Base-by-base conservation (phyloP, 1,140 invertebrate species). In the Colletes latitarsis region DNA sequence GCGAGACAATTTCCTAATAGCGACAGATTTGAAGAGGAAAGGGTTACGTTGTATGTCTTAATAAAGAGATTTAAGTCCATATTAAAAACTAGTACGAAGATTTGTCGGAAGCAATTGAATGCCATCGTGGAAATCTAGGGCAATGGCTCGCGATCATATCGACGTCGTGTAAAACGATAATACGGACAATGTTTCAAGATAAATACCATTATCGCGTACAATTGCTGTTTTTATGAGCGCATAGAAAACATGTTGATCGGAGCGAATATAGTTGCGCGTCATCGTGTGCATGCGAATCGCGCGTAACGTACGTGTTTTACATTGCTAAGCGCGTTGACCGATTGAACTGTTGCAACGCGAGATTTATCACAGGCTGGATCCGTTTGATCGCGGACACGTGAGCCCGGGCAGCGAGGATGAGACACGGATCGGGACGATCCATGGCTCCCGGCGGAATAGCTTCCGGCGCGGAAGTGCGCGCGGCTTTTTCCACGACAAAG, bases 301-400 rank as follows among this genome's bases (percentile, higher is more conserved):
- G 14, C 52, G 15, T 6, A 17, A 53, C 14, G 46, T 60, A 70
- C 21, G 39, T 49, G 43, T 55, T 53, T 53, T 12, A 3, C n/a
- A 53, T 77, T 21, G 15, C 17, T 15, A 73, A 60, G 62, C 71
- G 8, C 30, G 17, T 74, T 80, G 70, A 80, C 43, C 77, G 53
- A 58, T 74, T 39, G 63, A 67, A 74, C 21, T n/a, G 46, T 30
- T n/a, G 19, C 49, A 60, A 6, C 17, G 5, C 4, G 30, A n/a
- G n/a, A 17, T 30, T 19, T 9, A 46, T 41, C 39, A 15, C 41
- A 15, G 30, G 30, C 30, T 21, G 69, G 52, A 76, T 68, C 19
- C 57, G 15, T 66, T 53, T 19, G 55, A 66, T 53, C 53, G 57
- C 19, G 43, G n/a, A 21, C n/a, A 14, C 17, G 6, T 4, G 10